phyloP scores from a whole-genome alignment of 1,140 invertebrate genomes.

The Telenomus remus region DNA sequence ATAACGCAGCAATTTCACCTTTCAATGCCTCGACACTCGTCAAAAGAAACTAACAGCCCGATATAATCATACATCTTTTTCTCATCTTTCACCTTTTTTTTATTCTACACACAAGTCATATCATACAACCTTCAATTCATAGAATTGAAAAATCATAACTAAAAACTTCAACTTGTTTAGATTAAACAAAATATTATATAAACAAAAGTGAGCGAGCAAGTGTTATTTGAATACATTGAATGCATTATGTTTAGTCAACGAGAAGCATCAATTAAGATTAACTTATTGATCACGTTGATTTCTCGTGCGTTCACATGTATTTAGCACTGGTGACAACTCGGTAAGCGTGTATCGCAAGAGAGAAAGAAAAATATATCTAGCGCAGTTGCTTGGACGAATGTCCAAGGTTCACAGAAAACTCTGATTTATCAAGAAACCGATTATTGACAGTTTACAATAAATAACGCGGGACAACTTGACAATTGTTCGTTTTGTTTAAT shows the following conservation, averaged over 20 bases:
- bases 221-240: not conserved
- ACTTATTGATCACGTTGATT: constrained; percentile 11
- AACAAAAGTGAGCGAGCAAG: too few relatives aligned
- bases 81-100: not conserved
- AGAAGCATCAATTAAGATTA: not conserved
- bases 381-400: constrained; percentile 34
- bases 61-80: constrained; percentile 44
- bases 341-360: constrained; percentile 8
- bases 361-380: constrained; percentile 39
- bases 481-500: constrained; percentile 3
- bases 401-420: constrained; percentile 54
- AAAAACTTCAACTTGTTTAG: too few relatives aligned
- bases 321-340: not conserved
- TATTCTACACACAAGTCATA: too few relatives aligned
- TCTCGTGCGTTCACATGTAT: constrained; percentile 9
- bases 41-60: constrained; percentile 33
- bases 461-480: constrained; percentile 48
- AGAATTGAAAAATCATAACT: too few relatives aligned
- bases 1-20: constrained; percentile 52
- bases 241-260: not conserved
- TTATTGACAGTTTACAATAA: constrained; percentile 39
- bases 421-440: constrained; percentile 41
- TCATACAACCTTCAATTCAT: too few relatives aligned
- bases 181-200: too few relatives aligned
- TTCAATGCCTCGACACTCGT: constrained; percentile 47